Conservation (phyloP, 1,140 invertebrate species). For the Euura lappo region DNA sequence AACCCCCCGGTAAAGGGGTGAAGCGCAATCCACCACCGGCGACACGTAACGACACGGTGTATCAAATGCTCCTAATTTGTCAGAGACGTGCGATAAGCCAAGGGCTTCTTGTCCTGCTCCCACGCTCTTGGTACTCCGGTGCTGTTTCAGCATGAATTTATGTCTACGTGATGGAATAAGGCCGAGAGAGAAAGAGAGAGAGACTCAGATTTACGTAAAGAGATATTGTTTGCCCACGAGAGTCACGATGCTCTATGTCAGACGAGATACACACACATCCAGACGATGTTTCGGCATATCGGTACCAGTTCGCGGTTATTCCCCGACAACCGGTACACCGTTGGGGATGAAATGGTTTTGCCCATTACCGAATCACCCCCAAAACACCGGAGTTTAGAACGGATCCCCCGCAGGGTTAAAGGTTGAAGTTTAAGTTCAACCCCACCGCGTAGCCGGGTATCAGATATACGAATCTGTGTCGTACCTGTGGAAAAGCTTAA, state of each 20-base stretch:
- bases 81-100: constrained; percentile 45
- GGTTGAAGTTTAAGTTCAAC: too few species aligned
- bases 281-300: background rate
- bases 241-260: background rate
- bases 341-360: background rate
- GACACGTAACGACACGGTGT: background rate
- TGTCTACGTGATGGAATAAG: background rate
- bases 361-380: background rate
- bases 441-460: too few species aligned
- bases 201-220: too few species aligned
- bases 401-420: too few species aligned
- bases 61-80: constrained; percentile 48
- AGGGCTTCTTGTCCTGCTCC: constrained; percentile 34
- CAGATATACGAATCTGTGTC: too few species aligned
- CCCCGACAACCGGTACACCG: background rate
- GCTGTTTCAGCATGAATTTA: background rate
- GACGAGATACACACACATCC: background rate
- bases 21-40: too few species aligned
- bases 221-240: background rate
- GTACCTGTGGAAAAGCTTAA: too few species aligned
- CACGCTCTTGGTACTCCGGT: background rate
- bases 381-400: background rate
- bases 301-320: background rate
- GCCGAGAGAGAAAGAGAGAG: background rate
- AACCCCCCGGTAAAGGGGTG: too few species aligned